Evolutionary conservation across 2,888 invertebrate species (phyloP), one percentile per base, ranked within the genome.

Genomic region (Drepanosiphum platanoidis): DNA sequence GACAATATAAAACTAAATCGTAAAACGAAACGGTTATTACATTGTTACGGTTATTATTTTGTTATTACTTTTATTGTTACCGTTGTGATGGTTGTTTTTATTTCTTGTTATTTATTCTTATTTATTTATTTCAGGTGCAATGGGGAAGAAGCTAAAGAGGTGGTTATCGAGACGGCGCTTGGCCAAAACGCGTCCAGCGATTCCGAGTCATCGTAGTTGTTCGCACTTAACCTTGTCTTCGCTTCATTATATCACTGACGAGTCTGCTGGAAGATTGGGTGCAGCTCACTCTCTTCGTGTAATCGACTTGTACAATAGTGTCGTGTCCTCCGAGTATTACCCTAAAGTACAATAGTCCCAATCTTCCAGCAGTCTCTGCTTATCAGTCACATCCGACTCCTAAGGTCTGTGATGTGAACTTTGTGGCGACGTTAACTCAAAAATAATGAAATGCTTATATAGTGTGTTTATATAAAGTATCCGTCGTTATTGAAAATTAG

Each of bases 111-210:
- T 78, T 3, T 18, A 34, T 70, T 27, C 5, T 30, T 30, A 81
- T 70, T 32, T 46, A 46, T 77, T 61, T 46, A 11, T 84, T 88
- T 9, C 87, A 88, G 88, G 83, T 88, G 88, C 81, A 87, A 87
- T 15, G 88, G 88, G 2, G 88, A 88, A 75, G 88, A 88, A 81
- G 88, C 88, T 0, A 88, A 87, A 42, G 87, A 87, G n/a, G 87
- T 88, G 27, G 88, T 88, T 1, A 87, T 88, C 72, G 88, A 88
- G 66, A 88, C 88, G 36, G 88, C 88, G 5, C 71, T 88, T 42
- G 87, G 87, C 15, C 30, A 87, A 86, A 86, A 79, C 80, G 42
- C 39, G 18, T 46, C 74, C 27, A 52, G 84, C 15, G 84, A 84
- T 68, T 75, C 68, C 30, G 77, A 75, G 64, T 68, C 84, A 2